These are phyloP conservation scores for Syrista parreyssii DNA, from an alignment of 2,888 invertebrate species.

Conservation along the genomic window DNA sequence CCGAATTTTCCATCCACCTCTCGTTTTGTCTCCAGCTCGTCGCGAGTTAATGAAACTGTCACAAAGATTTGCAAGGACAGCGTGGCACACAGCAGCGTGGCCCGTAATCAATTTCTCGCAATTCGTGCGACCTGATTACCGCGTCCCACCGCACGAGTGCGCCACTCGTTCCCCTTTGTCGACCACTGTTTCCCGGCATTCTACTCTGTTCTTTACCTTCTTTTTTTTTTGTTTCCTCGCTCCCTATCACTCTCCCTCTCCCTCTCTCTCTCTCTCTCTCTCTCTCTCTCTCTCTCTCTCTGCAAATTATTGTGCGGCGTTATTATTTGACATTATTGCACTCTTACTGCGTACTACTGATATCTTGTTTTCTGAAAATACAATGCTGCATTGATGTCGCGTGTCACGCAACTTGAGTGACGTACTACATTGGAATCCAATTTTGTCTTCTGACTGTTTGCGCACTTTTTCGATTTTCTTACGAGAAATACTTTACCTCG, in stretches of 20 bases:
- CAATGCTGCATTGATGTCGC: background rate
- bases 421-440: background rate
- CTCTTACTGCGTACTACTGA: background rate
- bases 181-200: background rate
- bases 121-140: slow-evolving; percentile 40
- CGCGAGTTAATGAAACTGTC: slow-evolving; percentile 52
- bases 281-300: background rate
- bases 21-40: slow-evolving; percentile 28
- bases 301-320: background rate
- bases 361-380: background rate
- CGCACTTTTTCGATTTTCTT: background rate
- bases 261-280: slow-evolving; percentile 1
- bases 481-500: background rate
- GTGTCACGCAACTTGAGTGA: background rate
- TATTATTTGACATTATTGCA: background rate
- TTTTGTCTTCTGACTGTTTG: background rate
- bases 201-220: background rate
- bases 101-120: slow-evolving; percentile 40
- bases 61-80: slow-evolving; percentile 46
- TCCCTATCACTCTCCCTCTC: background rate
- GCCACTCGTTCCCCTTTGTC: background rate
- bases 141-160: background rate
- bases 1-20: slow-evolving; percentile 8
- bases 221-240: background rate
- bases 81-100: slow-evolving; percentile 2